Evolutionary conservation across 1,140 invertebrate species (phyloP), one percentile per base, ranked within the genome.

Genomic region (Leptinotarsa undecemlineata): DNA sequence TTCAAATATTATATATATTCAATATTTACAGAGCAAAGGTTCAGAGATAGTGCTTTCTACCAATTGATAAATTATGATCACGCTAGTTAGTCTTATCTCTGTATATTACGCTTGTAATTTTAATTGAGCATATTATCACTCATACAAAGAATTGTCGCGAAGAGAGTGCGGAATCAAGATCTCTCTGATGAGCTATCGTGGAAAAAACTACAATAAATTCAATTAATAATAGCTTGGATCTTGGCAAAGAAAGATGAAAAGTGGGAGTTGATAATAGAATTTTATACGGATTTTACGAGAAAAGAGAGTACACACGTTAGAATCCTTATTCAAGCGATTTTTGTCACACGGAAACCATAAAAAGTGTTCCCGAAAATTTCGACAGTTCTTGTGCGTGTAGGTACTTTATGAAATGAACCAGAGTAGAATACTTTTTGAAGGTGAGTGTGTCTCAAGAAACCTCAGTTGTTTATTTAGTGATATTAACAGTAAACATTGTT

Each of bases 21-120:
- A 17, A 19, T 57, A 57, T 57, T 57, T 57, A 57, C 51, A 57
- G 51, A 57, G 17, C 51, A 57, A 57, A 57, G 51, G 51, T 57
- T 57, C 8, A 57, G 51, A 57, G 51, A 57, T 57, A 57, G 51
- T 17, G 4, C 51, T 57, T 19, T 57, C 51, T 19, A 57, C n/a
- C 15, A 57, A 57, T 19, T 57, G 51, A 57, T 57, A 57, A 19
- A 57, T 19, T 19, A 17, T 17, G 51, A 17, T 19, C n/a, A 57
- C 2, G 4, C n/a, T 15, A 15, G 15, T 57, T n/a, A 17, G 4
- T 57, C 51, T 57, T 57, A 57, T 57, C 51, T 57, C 15, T 17
- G 6, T 19, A 57, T 57, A 57, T 57, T 19, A 19, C 51, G 15
- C 51, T 57, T 57, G 51, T 17, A 57, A 57, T 57, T 57, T 57